Evolutionary conservation across 2,888 invertebrate genomes (phyloP).

Genomic region (Plusia festucae): DNA sequence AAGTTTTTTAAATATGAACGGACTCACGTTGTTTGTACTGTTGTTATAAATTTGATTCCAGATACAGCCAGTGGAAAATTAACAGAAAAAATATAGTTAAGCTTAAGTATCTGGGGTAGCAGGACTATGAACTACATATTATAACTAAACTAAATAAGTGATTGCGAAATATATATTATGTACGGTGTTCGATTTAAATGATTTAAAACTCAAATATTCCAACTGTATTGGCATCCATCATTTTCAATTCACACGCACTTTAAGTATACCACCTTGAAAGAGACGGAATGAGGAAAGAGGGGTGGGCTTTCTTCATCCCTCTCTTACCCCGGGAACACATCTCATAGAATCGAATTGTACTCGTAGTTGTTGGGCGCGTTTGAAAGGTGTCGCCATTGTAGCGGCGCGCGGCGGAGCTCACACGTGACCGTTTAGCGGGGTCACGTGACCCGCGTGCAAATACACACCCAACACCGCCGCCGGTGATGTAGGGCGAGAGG

Average conservation of each 20-base stretch:
- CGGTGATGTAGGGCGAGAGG: neutral
- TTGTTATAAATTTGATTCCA: neutral
- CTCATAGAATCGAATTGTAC: conserved; percentile 43
- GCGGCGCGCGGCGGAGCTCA: conserved; percentile 41
- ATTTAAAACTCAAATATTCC: neutral
- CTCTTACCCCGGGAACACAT: conserved; percentile 19
- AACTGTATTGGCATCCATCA: neutral
- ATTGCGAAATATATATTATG: no score
- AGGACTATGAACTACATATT: no score
- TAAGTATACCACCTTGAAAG: no score
- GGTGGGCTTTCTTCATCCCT: neutral
- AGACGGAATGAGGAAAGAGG: no score
- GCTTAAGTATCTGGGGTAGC: no score
- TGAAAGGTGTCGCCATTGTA: conserved; percentile 50
- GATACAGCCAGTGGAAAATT: neutral
- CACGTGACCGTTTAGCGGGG: conserved; percentile 65
- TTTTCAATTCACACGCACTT: conserved; percentile 3
- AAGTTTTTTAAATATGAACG: conserved; percentile 18
- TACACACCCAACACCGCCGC: conserved; percentile 9
- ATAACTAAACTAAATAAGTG: no score
- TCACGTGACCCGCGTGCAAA: conserved; percentile 48
- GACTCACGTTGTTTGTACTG: neutral
- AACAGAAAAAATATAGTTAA: no score
- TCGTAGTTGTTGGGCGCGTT: conserved; percentile 28
- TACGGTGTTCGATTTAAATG: neutral